Evolutionary conservation across 2,113 vertebrate species (phyloP), one percentile per base, ranked within the genome.

Genomic region (Thunnus maccoyii): DNA sequence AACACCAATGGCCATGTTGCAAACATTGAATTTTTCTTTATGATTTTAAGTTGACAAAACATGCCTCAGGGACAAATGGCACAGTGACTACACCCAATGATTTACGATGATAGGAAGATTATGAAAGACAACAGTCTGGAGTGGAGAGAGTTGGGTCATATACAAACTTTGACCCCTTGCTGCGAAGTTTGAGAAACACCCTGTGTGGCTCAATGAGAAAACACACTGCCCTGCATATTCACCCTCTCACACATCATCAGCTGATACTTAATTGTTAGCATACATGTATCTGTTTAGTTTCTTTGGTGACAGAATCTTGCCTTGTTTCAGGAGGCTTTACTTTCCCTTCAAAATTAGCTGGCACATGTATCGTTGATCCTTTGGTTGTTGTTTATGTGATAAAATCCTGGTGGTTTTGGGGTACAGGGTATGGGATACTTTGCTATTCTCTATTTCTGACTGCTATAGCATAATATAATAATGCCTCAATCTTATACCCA

Each of bases 21-120:
- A 72, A 57, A 47, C 17, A 11, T 13, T 56, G 41, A 36, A 55
- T 18, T 11, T 22, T 52, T 44, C 12, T 50, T 7, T 52, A 48
- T 22, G 44, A n/a, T 41, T 50, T 46, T 57, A 72, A 25, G 41
- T 55, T 76, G 18, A 65, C 67, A 77, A 72, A 55, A 58, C 9
- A 36, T 55, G 52, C 22, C 63, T 0, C 4, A 55, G 18, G 25
- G 30, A 58, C 18, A 81, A 63, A 63, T 78, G 58, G 12, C 13
- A n/a, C 2, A 54, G 46, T 16, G 30, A 68, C 18, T 77, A 20
- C 50, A 12, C 3, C 2, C 18, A n/a, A 20, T 41, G 18, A 55
- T 83, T 55, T 57, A 51, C 15, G 15, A 32, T 62, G 25, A 78
- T 48, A 71, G 36, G 44, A 80, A 30, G 32, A 56, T 72, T 66